Evolutionary conservation across 2,113 vertebrate genomes (phyloP).

Genomic region (Micronycteris hirsuta): DNA sequence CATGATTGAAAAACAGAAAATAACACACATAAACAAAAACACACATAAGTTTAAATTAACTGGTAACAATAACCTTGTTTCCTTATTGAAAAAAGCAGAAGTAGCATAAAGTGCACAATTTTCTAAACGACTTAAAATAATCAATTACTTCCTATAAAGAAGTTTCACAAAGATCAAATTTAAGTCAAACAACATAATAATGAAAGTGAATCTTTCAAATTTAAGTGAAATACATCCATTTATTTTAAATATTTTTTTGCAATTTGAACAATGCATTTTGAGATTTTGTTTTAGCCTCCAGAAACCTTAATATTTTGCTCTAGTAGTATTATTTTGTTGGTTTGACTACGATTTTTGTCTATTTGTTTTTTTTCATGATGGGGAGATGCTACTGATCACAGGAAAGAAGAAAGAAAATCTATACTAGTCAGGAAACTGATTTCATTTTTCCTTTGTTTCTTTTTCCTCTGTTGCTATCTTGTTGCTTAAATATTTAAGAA

Average conservation of each 20-base stretch:
- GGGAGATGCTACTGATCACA: background rate
- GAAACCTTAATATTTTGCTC: background rate
- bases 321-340: background rate
- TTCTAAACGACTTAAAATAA: slow-evolving; percentile 2
- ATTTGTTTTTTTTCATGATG: slow-evolving; percentile 16
- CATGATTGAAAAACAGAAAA: background rate
- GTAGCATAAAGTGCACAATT: background rate
- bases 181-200: slow-evolving; percentile 16
- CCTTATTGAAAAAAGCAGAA: background rate
- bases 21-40: background rate
- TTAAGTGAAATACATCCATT: background rate
- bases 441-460: background rate
- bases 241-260: slow-evolving; percentile 3
- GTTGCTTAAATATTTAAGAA: slow-evolving; percentile 21
- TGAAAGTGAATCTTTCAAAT: background rate
- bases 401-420: background rate
- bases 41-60: background rate
- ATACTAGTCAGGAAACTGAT: background rate
- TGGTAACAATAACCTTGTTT: background rate
- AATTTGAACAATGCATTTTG: background rate
- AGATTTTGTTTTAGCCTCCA: background rate
- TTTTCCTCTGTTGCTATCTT: background rate
- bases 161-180: slow-evolving; percentile 28
- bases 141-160: background rate
- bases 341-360: background rate